phyloP scores from a whole-genome alignment of 2,113 vertebrate species.

The Psilopsiagon aurifrons region DNA sequence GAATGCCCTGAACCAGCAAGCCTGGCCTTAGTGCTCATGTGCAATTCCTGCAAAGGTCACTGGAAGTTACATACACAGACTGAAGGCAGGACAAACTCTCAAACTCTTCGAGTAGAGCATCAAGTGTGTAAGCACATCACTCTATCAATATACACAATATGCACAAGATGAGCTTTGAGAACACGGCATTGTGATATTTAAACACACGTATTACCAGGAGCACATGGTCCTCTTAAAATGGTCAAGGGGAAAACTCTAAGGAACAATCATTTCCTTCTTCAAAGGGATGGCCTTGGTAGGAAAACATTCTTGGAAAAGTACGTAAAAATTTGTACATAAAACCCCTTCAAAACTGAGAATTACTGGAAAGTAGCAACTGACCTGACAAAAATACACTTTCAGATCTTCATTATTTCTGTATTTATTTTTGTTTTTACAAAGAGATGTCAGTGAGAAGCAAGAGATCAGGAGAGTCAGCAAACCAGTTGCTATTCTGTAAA shows the following conservation, averaged over 20 bases:
- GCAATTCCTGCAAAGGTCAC: neutral
- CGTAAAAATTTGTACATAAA: neutral
- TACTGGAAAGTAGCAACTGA: slow-evolving; percentile 63
- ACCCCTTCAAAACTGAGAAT: neutral
- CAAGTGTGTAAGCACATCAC: neutral
- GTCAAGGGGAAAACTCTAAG: neutral
- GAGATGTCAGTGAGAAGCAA: slow-evolving; percentile 66
- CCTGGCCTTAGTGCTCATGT: too few relatives aligned
- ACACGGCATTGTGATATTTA: neutral
- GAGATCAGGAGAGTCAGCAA: slow-evolving; percentile 81
- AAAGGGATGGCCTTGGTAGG: neutral
- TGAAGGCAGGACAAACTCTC: neutral
- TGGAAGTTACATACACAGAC: neutral
- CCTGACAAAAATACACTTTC: slow-evolving; percentile 82
- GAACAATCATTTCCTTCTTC: neutral
- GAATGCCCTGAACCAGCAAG: neutral
- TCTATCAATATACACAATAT: neutral
- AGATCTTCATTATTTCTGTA: slow-evolving; percentile 64
- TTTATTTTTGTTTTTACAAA: slow-evolving; percentile 70
- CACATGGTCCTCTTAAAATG: neutral
- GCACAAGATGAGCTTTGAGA: neutral
- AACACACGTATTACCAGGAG: neutral
- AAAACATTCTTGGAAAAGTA: neutral
- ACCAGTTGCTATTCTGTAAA: slow-evolving; percentile 81
- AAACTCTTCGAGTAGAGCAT: neutral